These are phyloP conservation scores for Deroptyus accipitrinus DNA, from an alignment of 2,113 vertebrate genomes.

Conservation along the genomic window DNA sequence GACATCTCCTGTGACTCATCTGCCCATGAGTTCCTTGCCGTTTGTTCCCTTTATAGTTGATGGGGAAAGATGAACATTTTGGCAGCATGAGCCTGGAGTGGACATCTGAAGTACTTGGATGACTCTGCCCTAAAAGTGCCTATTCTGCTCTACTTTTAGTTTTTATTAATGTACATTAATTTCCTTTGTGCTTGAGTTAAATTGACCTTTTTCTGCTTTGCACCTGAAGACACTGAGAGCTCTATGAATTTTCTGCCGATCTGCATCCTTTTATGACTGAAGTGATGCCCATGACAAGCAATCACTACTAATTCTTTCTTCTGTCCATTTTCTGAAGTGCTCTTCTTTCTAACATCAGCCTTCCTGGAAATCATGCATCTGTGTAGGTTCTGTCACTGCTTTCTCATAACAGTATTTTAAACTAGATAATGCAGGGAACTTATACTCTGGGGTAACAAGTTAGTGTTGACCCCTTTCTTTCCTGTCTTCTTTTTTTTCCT, in stretches of 20 bases:
- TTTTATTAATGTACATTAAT: not conserved
- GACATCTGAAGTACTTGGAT: not conserved
- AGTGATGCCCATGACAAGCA: not conserved
- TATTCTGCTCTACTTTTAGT: not conserved
- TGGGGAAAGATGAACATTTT: not conserved
- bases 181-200: not conserved
- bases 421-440: not conserved
- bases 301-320: not conserved
- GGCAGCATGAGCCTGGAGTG: not conserved
- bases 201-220: not conserved
- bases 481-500: not conserved
- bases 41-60: not conserved
- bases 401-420: not conserved
- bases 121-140: not conserved
- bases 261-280: not conserved
- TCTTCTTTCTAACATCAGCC: not conserved
- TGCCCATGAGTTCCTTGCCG: not conserved
- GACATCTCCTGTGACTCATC: constrained; percentile 33
- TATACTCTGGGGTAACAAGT: not conserved
- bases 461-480: not conserved
- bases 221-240: not conserved
- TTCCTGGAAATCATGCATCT: not conserved
- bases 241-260: not conserved
- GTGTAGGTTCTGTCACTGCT: not conserved
- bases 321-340: not conserved